Base-by-base conservation (phyloP, 2,888 invertebrate genomes). In the Halictus quadricinctus region DNA sequence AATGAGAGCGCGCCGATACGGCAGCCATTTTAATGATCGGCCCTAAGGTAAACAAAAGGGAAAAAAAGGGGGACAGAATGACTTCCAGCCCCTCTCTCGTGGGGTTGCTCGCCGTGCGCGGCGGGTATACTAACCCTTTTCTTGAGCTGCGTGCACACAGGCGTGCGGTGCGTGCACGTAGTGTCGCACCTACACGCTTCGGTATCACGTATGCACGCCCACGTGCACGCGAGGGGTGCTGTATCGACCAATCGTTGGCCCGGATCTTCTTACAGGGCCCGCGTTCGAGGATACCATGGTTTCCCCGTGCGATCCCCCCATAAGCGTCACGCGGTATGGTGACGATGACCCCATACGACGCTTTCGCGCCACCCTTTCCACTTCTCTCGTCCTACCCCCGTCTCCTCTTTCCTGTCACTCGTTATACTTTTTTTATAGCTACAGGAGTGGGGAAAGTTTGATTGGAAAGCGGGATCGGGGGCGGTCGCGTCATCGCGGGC, bases 1-100 rank as follows among this genome's bases (percentile, higher is more conserved):
- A 94, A 94, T 94, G 94, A 94, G 94, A 90, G 89, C 78, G 60
- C 90, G 86, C 92, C 93, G 91, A 93, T 93, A 93, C 91, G 94
- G 93, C 94, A 92, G 94, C 94, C 94, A 94, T 94, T 94, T 94
- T 94, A 94, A 94, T 94, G 94, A 94, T 94, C 94, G 93, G 93
- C 92, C 89, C 91, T 88, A 94, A 92, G 93, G 93, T 93, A 94
- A 94, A 94, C 93, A 94, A 94, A 93, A 93, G 92, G 91, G 91
- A 90, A 89, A 91, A 91, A 89, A 91, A 89, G 87, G 87, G 91
- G 91, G 89, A 89, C 88, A 91, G 92, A 93, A 94, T 94, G 94
- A 94, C 93, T 94, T 92, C 90, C 92, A 92, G 92, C 92, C 92
- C 92, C 85, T 87, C 89, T 80, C 84, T 81, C 86, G 77, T 87